A percentile compares a stretch with the other conserved stretches of the same genome.
Evolutionary conservation across 2,888 invertebrate genomes (phyloP).

Genomic region (Chalcis sispes): DNA sequence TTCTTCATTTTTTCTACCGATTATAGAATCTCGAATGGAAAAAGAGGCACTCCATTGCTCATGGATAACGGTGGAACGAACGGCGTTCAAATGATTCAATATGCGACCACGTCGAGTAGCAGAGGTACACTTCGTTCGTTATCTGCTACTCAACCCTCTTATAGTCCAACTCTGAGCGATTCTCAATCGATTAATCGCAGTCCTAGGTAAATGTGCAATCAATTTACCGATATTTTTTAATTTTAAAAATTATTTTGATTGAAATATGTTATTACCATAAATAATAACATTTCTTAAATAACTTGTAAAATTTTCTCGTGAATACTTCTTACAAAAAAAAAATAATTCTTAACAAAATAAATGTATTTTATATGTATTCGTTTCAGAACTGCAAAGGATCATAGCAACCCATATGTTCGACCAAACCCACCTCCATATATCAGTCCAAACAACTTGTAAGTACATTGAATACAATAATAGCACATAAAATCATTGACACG

Average conservation of each 20-base stretch:
- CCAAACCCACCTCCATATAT: slow-evolving; percentile 81
- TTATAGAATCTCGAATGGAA: slow-evolving; percentile 34
- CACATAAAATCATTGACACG: slow-evolving; percentile 9
- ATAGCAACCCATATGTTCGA: slow-evolving; percentile 73
- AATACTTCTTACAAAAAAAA: too few relatives aligned
- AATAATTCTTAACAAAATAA: too few relatives aligned
- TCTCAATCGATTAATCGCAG: slow-evolving; percentile 66
- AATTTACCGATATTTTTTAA: too few relatives aligned
- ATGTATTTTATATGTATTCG: not conserved
- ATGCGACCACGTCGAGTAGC: slow-evolving; percentile 78
- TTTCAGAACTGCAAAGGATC: slow-evolving; percentile 67
- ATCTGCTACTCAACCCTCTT: slow-evolving; percentile 75
- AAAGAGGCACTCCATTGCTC: slow-evolving; percentile 35
- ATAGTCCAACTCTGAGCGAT: slow-evolving; percentile 65
- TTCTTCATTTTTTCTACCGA: slow-evolving; percentile 38
- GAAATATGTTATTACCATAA: too few relatives aligned
- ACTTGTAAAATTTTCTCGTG: too few relatives aligned
- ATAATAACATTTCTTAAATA: too few relatives aligned
- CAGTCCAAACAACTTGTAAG: slow-evolving; percentile 77
- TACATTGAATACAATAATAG: slow-evolving; percentile 47
- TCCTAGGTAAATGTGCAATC: slow-evolving; percentile 66
- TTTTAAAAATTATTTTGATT: too few relatives aligned
- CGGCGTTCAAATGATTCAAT: slow-evolving; percentile 81
- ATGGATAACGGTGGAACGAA: slow-evolving; percentile 62
- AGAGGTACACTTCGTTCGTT: slow-evolving; percentile 80